Evolutionary conservation across 2,113 vertebrate species (phyloP), one percentile per base, ranked within the genome.

Genomic region (Benitochromis conjunctus): DNA sequence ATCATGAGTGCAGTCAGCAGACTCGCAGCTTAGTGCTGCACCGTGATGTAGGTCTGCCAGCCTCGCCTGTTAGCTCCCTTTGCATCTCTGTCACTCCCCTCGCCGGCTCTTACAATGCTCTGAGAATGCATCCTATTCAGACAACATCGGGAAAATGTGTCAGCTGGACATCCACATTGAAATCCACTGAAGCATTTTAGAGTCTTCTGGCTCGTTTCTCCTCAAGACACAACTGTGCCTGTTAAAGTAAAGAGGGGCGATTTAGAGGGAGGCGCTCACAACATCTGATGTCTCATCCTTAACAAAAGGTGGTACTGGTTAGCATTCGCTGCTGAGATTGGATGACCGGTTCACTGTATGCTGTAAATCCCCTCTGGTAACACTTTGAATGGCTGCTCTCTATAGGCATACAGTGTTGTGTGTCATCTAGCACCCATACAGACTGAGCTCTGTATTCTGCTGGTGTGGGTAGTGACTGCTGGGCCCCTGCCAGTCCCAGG

Each of bases 121-220:
- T 7, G 31, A 87, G 93, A 92, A 93, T 85, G 64, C 34, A 6
- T 88, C 80, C 88, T n/a, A 93, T 94, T 94, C 88, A 94, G 79
- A 18, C 86, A 13, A 80, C 91, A 71, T 89, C 13, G 86, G 62
- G 81, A 92, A 93, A 92, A 94, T 93, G 91, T 92, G 90, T 93
- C 87, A 31, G 89, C 85, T 84, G 92, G 92, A 92, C 87, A 43
- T 86, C 55, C 74, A 46, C 92, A 94, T 94, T 94, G 92, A 94
- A 81, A 90, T 86, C 86, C 93, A 93, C 93, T 92, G 91, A 90
- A 93, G 95, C 93, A 89, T 93, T 93, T 86, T 91, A 92, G 90
- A 94, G 91, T 92, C 93, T 90, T 94, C 86, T 93, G 92, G 87
- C 82, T 92, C 90, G 88, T 93, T 95, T 92, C 88, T 93, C 48